Evolutionary conservation across 2,113 vertebrate genomes (phyloP).

Genomic region (Menura novaehollandiae): DNA sequence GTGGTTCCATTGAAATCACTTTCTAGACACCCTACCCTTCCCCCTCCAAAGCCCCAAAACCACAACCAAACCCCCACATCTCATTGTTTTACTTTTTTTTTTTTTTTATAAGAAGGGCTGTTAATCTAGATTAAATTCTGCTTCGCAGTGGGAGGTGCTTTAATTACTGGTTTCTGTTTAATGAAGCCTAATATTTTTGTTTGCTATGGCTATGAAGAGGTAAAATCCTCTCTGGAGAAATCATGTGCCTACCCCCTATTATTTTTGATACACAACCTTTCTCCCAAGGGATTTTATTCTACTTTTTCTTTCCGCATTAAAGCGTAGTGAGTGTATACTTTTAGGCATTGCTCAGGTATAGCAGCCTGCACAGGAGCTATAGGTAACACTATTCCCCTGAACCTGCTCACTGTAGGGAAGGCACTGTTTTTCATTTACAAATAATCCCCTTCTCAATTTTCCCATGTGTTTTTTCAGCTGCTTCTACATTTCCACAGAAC

Average conservation of each 20-base stretch:
- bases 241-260: neutral
- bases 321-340: neutral
- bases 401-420: neutral
- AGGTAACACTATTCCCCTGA: neutral
- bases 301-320: neutral
- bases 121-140: neutral
- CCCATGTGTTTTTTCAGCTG: neutral
- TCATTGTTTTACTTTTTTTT: neutral
- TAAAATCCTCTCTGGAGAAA: neutral
- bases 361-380: neutral
- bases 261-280: neutral
- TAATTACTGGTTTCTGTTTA: neutral
- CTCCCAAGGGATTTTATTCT: neutral
- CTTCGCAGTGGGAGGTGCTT: neutral
- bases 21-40: neutral
- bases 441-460: neutral
- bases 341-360: neutral
- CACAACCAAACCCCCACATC: neutral
- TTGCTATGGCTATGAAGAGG: neutral
- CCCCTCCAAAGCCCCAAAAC: rapidly evolving
- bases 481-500: neutral
- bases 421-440: neutral
- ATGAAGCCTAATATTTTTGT: neutral
- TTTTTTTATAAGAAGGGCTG: rapidly evolving
- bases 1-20: neutral